Percentiles rank a stretch among this genome's conserved stretches.
Evolutionary conservation across 2,888 invertebrate genomes (phyloP).

Genomic region (Drosophila emarginata): DNA sequence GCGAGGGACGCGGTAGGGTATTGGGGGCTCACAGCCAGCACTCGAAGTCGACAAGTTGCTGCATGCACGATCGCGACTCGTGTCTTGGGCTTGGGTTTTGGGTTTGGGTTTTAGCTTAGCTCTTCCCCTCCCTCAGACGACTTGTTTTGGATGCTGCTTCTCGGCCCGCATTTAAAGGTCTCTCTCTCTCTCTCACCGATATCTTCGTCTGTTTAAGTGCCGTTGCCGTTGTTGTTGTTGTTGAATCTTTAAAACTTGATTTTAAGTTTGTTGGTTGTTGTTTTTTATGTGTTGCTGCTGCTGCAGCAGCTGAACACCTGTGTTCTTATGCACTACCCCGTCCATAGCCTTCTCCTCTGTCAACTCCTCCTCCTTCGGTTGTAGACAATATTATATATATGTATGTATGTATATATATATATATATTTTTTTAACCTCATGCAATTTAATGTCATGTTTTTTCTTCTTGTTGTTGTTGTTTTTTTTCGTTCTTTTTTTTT

Average conservation of each 20-base stretch:
- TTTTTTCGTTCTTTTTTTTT: slow-evolving; percentile 26
- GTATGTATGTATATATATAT: slow-evolving; percentile 23
- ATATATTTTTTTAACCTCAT: slow-evolving; percentile 58
- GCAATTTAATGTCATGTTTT: slow-evolving; percentile 78
- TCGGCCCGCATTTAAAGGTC: slow-evolving; percentile 75
- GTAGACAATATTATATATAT: slow-evolving; percentile 61
- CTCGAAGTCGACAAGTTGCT: slow-evolving; percentile 66
- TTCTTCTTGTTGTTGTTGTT: slow-evolving; percentile 65
- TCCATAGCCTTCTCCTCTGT: slow-evolving; percentile 14
- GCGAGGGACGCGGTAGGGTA: not conserved
- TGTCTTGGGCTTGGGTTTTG: slow-evolving; percentile 52
- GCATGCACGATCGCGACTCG: slow-evolving; percentile 61
- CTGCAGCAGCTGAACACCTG: slow-evolving; percentile 73
- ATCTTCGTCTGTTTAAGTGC: slow-evolving; percentile 55
- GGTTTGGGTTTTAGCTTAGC: slow-evolving; percentile 54
- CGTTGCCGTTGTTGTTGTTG: slow-evolving; percentile 49
- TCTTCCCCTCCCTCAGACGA: slow-evolving; percentile 44
- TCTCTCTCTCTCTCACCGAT: slow-evolving; percentile 34
- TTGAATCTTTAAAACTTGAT: slow-evolving; percentile 78
- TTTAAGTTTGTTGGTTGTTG: slow-evolving; percentile 64
- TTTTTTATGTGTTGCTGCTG: slow-evolving; percentile 59
- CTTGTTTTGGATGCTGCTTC: slow-evolving; percentile 58
- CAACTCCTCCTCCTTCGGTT: slow-evolving; percentile 18
- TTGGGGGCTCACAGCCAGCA: slow-evolving; percentile 30
- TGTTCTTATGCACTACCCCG: slow-evolving; percentile 61